These are phyloP conservation scores for Diacarnus erythraeanus DNA, from an alignment of 37 sponge, comb jelly and placozoan species.

Conservation along the genomic window DNA sequence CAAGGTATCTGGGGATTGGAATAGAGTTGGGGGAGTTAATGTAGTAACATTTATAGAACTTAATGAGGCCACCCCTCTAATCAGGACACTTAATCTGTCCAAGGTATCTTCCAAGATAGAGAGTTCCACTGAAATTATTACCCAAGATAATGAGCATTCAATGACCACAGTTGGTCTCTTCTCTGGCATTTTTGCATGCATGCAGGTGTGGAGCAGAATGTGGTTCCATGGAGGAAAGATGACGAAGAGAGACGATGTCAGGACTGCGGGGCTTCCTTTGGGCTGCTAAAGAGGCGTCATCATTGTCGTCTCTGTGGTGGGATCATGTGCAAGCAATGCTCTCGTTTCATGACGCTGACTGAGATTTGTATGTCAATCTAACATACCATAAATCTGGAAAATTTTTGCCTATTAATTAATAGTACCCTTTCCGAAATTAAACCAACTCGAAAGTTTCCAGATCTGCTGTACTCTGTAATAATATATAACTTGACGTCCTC, in stretches of 20 bases:
- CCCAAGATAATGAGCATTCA: neutral
- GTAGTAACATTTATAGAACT: too few relatives aligned
- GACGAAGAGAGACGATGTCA: slow-evolving; percentile 53
- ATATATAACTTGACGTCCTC: neutral
- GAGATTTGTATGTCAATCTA: slow-evolving; percentile 70
- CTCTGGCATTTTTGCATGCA: neutral
- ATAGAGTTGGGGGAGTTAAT: too few relatives aligned
- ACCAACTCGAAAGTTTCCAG: too few relatives aligned
- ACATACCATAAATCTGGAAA: too few relatives aligned
- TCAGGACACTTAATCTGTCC: too few relatives aligned
- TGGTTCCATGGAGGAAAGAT: slow-evolving; percentile 79
- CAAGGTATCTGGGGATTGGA: too few relatives aligned
- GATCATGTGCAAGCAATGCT: slow-evolving; percentile 85
- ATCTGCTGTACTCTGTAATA: too few relatives aligned
- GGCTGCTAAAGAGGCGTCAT: slow-evolving; percentile 47
- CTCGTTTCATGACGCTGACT: slow-evolving; percentile 50
- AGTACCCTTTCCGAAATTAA: too few relatives aligned
- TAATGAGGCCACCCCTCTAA: too few relatives aligned
- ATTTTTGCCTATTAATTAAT: too few relatives aligned
- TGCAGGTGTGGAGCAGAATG: slow-evolving; percentile 59
- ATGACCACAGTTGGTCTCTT: neutral
- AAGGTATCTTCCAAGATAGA: too few relatives aligned
- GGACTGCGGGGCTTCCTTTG: slow-evolving; percentile 52
- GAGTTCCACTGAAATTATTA: too few relatives aligned
- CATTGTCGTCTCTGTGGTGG: slow-evolving; percentile 88